Evolutionary conservation across 2,113 vertebrate species (phyloP), one percentile per base, ranked within the genome.

Genomic region (Callaeas wilsoni): DNA sequence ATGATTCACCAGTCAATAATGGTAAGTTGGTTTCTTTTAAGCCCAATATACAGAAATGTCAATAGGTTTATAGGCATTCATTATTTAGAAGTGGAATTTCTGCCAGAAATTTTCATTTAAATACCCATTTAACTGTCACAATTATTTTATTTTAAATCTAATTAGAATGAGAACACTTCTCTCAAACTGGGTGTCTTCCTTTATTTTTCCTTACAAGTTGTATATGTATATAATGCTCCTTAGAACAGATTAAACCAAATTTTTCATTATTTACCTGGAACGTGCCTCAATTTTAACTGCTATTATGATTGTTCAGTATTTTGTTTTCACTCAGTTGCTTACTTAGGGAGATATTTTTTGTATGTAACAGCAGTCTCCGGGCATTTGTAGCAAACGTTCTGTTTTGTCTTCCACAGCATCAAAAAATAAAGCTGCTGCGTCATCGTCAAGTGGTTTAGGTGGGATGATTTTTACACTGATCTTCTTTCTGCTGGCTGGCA

Each of bases 381-480:
- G 4, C 11, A 29, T 49, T 63, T 93, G 6, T 56, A 78, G 6
- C 76, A 82, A 79, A 60, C 82, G 12, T 44, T 87, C 41, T 96
- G 19, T 86, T 37, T 93, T 95, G 69, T 53, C 82, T 94, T 96
- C 65, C 33, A 96, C 90, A 95, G 91, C 78, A 93, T 46, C 69
- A 69, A 29, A 74, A 91, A 65, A 85, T 27, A 97, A 94, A 96
- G 95, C 12, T n/a, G 49, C 90, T 94, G 3, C 50, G 59, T 87
- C 88, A 20, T 26, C 93, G 0, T 70, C 97, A 37, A 93, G 98
- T 7, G 93, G 93, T 4, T 92, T 97, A 2, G 93, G 98, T 4
- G 99, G 98, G 13, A 95, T 98, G 25, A 97, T 97, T 6, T 97
- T 99, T 29, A 76, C 98, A 8, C 89, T 99, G 53, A 41, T 99